phyloP scores from a whole-genome alignment of 1,140 invertebrate species.

The Euura lappo region DNA sequence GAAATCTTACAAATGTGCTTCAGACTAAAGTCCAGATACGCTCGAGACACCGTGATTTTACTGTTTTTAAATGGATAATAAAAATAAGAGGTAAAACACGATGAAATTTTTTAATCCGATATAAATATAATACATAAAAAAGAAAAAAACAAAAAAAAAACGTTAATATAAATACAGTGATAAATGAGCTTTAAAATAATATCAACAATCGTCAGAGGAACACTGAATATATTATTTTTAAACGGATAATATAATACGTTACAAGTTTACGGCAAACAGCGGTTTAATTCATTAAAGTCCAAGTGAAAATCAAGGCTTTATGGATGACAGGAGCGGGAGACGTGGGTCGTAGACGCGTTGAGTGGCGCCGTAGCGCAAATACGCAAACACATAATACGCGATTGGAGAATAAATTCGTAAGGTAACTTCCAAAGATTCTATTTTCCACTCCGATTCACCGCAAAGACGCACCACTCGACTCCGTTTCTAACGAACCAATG shows the following conservation, averaged over 20 bases:
- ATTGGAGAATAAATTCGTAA: background rate
- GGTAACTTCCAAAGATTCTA: background rate
- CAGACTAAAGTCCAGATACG: conserved; percentile 45
- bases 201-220: conserved; percentile 45
- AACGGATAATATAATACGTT: conserved; percentile 49
- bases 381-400: conserved; percentile 6
- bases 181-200: conserved; percentile 47
- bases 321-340: conserved; percentile 61
- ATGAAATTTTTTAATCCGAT: background rate
- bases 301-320: conserved; percentile 52
- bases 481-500: too few relatives aligned
- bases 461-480: too few relatives aligned
- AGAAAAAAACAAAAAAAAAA: conserved; percentile 31
- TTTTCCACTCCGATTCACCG: too few relatives aligned
- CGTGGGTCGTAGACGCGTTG: conserved; percentile 60
- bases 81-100: conserved; percentile 27
- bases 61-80: conserved; percentile 57
- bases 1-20: conserved; percentile 45
- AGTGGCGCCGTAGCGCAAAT: conserved; percentile 61
- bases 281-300: conserved; percentile 31
- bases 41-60: conserved; percentile 48
- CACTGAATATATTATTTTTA: conserved; percentile 51
- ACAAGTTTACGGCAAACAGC: background rate
- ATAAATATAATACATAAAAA: too few relatives aligned
- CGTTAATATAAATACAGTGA: conserved; percentile 53